Base-by-base conservation (phyloP, 1,140 invertebrate species). In the Zeugodacus cucurbitae region DNA sequence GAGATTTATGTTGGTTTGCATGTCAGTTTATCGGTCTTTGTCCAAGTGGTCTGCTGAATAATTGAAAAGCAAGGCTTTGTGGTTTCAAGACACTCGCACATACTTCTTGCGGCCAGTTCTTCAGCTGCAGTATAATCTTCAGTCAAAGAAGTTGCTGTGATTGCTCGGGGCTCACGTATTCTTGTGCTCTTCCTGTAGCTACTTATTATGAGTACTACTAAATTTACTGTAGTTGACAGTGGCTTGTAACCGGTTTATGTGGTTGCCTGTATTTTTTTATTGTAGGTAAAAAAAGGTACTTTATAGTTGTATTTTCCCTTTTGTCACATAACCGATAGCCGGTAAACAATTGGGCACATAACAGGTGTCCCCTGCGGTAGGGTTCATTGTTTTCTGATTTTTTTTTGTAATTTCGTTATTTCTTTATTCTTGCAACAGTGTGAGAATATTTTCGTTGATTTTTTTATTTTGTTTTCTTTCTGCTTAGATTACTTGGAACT, bases 281-380 rank as follows among this genome's bases (percentile, higher is more conserved):
- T 54, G 11, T 54, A 54, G 14, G n/a, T n/a, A n/a, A n/a, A n/a
- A n/a, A n/a, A n/a, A n/a, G n/a, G 14, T 20, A 17, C 17, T 14
- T 54, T 54, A 17, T 62, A 26, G 4, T 59, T 59, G 20, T 26
- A 26, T 82, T 82, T 82, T 82, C 44, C 74, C 74, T 82, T 54
- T 82, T 82, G 74, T 82, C 74, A 82, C 74, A 82, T 82, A 74
- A 74, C 32, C 29, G 37, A 74, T 74, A 54, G 74, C 17, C 48
- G 74, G 74, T 82, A 54, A 82, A 82, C 74, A 82, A 48, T 82
- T 48, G 74, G n/a, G 74, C 41, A 29, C n/a, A 82, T 41, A 82
- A 82, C 74, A 82, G 74, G 74, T 48, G 74, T 48, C 74, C 41
- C 74, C 14, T 82, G 41, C 22, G n/a, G 41, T 37, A 82, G 74